Evolutionary conservation across 2,888 invertebrate species (phyloP).

Genomic region (Drosophila anomelani): DNA sequence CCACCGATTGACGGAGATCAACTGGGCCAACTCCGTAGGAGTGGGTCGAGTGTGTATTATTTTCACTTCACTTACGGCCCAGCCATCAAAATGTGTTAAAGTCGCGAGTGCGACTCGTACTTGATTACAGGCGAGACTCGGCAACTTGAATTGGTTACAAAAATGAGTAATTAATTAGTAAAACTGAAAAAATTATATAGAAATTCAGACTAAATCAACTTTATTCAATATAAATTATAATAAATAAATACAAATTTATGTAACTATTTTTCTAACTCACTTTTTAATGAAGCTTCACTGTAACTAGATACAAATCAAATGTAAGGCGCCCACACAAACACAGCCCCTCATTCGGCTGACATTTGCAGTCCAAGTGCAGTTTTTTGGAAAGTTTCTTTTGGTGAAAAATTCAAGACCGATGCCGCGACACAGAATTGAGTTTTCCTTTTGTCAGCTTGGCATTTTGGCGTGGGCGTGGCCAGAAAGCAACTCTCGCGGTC

Average conservation of each 20-base stretch:
- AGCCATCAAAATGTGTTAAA: conserved; percentile 31
- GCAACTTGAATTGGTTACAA: background rate
- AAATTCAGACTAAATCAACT: no score
- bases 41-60: conserved; percentile 41
- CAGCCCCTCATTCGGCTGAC: conserved; percentile 35
- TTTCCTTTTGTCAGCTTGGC: conserved; percentile 39
- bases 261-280: background rate
- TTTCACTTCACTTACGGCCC: conserved; percentile 43
- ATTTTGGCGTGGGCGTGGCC: conserved; percentile 51
- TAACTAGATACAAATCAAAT: conserved; percentile 61
- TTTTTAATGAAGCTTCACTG: background rate
- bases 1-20: conserved; percentile 29
- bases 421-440: conserved; percentile 39
- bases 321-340: conserved; percentile 68
- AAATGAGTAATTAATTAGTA: background rate
- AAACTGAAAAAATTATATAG: no score
- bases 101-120: conserved; percentile 26
- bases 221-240: no score
- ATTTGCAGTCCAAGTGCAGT: conserved; percentile 64
- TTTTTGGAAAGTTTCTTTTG: conserved; percentile 42
- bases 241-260: no score
- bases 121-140: conserved; percentile 15
- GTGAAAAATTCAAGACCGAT: conserved; percentile 32
- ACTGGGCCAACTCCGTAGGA: conserved; percentile 33
- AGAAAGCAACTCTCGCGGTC: conserved; percentile 38